Conservation (phyloP, 2,888 invertebrate species). For the Folsomia candida region DNA sequence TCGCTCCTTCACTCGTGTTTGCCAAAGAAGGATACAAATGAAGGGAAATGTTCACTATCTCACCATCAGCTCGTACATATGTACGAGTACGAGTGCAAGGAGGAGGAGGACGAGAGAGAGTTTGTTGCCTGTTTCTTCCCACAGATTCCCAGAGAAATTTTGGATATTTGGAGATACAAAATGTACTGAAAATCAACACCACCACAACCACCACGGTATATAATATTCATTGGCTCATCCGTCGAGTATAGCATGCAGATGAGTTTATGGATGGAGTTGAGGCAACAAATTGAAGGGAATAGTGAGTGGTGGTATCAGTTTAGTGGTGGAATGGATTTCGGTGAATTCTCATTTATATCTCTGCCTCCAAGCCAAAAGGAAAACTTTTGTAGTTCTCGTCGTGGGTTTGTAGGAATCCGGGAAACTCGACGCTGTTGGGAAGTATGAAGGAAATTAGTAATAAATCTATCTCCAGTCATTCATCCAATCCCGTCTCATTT, state of each 20-base stretch:
- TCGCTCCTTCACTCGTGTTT: not conserved
- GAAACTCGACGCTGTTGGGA: slow-evolving; percentile 1
- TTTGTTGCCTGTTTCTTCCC: not conserved
- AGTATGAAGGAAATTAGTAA: slow-evolving; percentile 19
- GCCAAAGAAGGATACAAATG: slow-evolving; percentile 9
- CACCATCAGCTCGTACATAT: not conserved
- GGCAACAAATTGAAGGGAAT: not conserved
- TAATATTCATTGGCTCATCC: not conserved
- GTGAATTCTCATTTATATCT: not conserved
- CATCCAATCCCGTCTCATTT: slow-evolving; percentile 17
- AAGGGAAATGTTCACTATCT: slow-evolving; percentile 8
- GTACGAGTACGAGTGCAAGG: too few relatives aligned
- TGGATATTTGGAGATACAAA: not conserved
- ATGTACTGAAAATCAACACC: not conserved
- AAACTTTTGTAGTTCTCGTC: not conserved
- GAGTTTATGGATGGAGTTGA: not conserved
- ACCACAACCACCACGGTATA: not conserved
- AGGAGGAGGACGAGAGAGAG: not conserved
- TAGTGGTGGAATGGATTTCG: not conserved
- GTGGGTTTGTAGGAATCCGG: not conserved
- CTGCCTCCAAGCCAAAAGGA: not conserved
- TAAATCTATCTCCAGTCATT: slow-evolving; percentile 18
- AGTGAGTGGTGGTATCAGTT: not conserved
- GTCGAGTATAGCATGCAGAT: not conserved
- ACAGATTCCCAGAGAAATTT: not conserved